Evolutionary conservation across 2,888 invertebrate species (phyloP).

Genomic region (Chrysomela aeneicollis): DNA sequence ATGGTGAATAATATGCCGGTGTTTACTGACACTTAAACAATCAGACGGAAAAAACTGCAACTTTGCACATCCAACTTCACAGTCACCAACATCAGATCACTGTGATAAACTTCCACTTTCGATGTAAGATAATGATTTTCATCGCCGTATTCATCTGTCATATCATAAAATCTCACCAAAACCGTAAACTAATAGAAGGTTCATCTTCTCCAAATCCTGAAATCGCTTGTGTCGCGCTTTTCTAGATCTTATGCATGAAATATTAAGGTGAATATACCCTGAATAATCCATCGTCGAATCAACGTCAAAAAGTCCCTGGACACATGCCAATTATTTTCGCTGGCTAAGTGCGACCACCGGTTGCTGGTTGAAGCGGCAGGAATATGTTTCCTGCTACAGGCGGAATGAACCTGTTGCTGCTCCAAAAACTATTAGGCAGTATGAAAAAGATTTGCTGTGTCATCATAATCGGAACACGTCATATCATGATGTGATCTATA

Average conservation of each 20-base stretch:
- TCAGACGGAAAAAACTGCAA: no score
- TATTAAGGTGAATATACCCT: constrained; percentile 7
- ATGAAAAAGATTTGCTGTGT: no score
- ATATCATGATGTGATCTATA: constrained; percentile 30
- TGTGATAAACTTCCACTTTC: no score
- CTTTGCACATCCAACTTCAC: no score
- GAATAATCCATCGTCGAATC: constrained; percentile 18
- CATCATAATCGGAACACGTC: no score
- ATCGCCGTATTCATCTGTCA: no score
- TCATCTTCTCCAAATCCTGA: neutral
- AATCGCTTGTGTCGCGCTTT: neutral
- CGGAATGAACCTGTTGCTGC: constrained; percentile 45
- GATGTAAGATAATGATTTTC: no score
- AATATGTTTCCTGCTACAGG: neutral
- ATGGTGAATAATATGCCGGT: no score
- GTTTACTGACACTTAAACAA: no score
- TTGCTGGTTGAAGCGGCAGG: constrained; percentile 47
- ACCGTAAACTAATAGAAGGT: no score
- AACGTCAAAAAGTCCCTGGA: constrained; percentile 43
- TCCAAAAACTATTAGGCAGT: constrained; percentile 44
- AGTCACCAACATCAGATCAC: no score
- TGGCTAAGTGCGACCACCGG: neutral
- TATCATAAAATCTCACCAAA: no score
- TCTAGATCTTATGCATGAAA: neutral
- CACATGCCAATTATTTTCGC: constrained; percentile 57